Base-by-base conservation (phyloP, 2,888 invertebrate species). In the Aproaerema taeniolella region DNA sequence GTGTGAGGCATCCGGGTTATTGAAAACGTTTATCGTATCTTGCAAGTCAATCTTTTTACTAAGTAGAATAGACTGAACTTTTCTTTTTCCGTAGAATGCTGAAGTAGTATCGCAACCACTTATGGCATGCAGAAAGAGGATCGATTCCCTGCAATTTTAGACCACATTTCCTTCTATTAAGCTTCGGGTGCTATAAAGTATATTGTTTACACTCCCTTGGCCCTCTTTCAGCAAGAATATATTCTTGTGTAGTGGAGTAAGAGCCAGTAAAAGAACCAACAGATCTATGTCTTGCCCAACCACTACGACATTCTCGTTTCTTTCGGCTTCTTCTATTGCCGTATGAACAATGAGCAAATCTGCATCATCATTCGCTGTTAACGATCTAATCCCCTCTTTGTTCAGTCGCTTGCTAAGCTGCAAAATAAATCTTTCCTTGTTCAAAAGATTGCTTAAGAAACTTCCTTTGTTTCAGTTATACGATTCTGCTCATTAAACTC, bases 301-400 rank as follows among this genome's bases (percentile, higher is more conserved):
- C 10, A 39, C 42, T 38, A 42, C 38, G 38, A 32, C 42, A 42
- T 42, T 38, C 34, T 41, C 30, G 42, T 37, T 44, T 31, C 29
- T 41, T 41, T 42, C 41, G 31, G 28, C 32, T 32, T 39, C 15
- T 39, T 43, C 37, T 28, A 43, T 41, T 39, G 43, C 43, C n/a
- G n/a, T n/a, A n/a, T n/a, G n/a, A n/a, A n/a, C n/a, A n/a, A n/a
- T n/a, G n/a, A n/a, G n/a, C n/a, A 42, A 12, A 42, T 42, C 34
- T 31, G 39, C 39, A 17, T 41, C 42, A 39, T 41, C 42, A 15
- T 32, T 39, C 10, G 40, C 42, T 29, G 30, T 29, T 35, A 35
- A n/a, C 15, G 38, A 30, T 7, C 17, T 14, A 31, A 44, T 44
- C 30, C 34, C 34, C 31, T 42, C 42, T 33, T 34, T n/a, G 15